Percentiles rank a stretch among this genome's conserved stretches.
Evolutionary conservation across 2,113 vertebrate species (phyloP).

Genomic region (Semicossyphus pulcher): DNA sequence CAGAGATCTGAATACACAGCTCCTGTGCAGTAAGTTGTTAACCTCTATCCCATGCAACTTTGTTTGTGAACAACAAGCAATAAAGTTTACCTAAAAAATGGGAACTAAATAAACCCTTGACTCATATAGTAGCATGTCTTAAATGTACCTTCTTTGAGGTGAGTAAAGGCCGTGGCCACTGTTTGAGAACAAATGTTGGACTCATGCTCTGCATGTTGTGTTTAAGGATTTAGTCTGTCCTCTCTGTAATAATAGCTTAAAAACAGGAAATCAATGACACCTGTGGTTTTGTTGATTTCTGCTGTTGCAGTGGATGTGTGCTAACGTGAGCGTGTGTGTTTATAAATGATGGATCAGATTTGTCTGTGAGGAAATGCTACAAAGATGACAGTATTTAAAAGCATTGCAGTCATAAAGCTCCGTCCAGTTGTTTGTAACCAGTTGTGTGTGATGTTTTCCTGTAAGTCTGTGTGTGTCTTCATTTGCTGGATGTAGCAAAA

Average conservation of each 20-base stretch:
- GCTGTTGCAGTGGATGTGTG: neutral
- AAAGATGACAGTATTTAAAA: neutral
- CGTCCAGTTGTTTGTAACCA: neutral
- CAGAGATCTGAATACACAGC: neutral
- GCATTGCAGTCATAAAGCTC: neutral
- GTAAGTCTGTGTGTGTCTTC: constrained; percentile 4
- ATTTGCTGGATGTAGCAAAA: too few species aligned
- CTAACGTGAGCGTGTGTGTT: neutral
- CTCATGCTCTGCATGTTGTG: neutral
- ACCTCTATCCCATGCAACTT: neutral
- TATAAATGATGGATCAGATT: neutral
- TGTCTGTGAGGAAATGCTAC: neutral
- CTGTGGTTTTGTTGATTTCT: neutral
- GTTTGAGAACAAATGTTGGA: neutral
- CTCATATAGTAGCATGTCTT: neutral
- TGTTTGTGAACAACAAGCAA: neutral
- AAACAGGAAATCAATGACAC: neutral
- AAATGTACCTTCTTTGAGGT: neutral
- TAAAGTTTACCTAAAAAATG: neutral
- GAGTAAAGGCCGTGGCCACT: neutral
- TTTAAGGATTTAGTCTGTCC: too few species aligned
- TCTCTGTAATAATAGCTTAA: neutral
- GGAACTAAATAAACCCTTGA: too few species aligned
- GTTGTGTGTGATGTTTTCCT: neutral
- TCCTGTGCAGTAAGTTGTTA: neutral